Base-by-base conservation (phyloP, 2,113 vertebrate species). In the Petroica traversi region DNA sequence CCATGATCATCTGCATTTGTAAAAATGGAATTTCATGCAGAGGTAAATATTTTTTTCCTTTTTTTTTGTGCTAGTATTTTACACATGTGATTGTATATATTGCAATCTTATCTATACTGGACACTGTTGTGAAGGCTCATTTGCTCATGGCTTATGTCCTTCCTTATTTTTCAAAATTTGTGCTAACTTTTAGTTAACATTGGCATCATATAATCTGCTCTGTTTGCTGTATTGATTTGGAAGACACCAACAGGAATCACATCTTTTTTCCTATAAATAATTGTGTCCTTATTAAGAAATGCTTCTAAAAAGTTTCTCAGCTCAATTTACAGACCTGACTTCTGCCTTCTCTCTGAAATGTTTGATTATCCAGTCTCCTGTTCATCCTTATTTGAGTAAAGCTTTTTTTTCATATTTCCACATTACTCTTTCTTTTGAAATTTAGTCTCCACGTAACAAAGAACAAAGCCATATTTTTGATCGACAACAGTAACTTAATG, bases 401-500 rank as follows among this genome's bases (percentile, higher is more conserved):
- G 3, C 1, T 61, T 40, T 46, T 55, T 48, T 55, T 51, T 77
- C 33, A 25, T 26, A 81, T 62, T 64, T 54, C 24, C 16, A 12
- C 3, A 3, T 96, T 89, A 40, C 18, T 94, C 22, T 82, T 63
- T 22, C 33, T 55, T 91, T 94, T 85, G 81, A 64, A 93, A 82
- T 69, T 24, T 38, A 22, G 24, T 82, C 46, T 95, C 36, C 38
- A 12, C 33, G 28, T 95, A 93, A 89, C 48, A 80, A 82, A 90
- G 51, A 88, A 71, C 25, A 57, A 61, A 92, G n/a, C 33, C 8
- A 14, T 77, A 54, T 59, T 95, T 95, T 95, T 95, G 81, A 97
- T 31, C 45, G 88, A 79, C 87, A 96, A 29, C 38, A 92, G 61
- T 84, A 93, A 97, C 97, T 85, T 92, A 92, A 61, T 87, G 66